Evolutionary conservation across 2,888 invertebrate species (phyloP).

Genomic region (Philereme vetulata): DNA sequence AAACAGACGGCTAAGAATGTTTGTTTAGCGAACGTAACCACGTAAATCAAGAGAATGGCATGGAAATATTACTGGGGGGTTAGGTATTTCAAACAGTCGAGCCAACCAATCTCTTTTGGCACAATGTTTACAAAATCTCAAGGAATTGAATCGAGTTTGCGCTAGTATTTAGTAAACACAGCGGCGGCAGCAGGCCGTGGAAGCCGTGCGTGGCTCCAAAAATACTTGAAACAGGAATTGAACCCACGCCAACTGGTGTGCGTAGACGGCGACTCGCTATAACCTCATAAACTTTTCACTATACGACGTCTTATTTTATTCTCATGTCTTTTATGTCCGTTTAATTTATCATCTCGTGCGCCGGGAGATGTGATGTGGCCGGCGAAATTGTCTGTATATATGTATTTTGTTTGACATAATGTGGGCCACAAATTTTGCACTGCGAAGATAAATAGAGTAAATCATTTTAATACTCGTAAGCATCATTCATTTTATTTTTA

Average conservation of each 20-base stretch:
- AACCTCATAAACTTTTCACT: constrained; percentile 76
- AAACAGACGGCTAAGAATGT: constrained; percentile 45
- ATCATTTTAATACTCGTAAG: constrained; percentile 10
- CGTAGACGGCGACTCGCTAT: constrained; percentile 75
- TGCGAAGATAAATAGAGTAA: constrained; percentile 5
- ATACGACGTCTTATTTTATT: constrained; percentile 76
- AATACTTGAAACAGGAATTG: constrained; percentile 82
- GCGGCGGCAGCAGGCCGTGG: constrained; percentile 55
- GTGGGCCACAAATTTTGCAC: constrained; percentile 12
- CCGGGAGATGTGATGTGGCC: constrained; percentile 39
- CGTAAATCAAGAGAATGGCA: constrained; percentile 43
- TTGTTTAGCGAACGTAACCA: constrained; percentile 41
- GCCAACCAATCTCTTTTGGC: constrained; percentile 68
- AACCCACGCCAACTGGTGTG: constrained; percentile 78
- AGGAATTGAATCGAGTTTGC: constrained; percentile 75
- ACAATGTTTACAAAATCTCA: constrained; percentile 76
- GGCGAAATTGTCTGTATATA: constrained; percentile 50
- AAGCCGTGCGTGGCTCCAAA: constrained; percentile 73
- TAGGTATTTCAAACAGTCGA: constrained; percentile 53
- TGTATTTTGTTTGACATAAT: constrained; percentile 19
- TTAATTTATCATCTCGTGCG: constrained; percentile 59
- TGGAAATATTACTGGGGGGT: constrained; percentile 27
- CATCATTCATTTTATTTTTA: constrained; percentile 11
- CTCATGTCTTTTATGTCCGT: constrained; percentile 66
- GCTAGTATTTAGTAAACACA: constrained; percentile 82